Conservation (phyloP, 2,888 invertebrate species). For the Hemaris fuciformis region DNA sequence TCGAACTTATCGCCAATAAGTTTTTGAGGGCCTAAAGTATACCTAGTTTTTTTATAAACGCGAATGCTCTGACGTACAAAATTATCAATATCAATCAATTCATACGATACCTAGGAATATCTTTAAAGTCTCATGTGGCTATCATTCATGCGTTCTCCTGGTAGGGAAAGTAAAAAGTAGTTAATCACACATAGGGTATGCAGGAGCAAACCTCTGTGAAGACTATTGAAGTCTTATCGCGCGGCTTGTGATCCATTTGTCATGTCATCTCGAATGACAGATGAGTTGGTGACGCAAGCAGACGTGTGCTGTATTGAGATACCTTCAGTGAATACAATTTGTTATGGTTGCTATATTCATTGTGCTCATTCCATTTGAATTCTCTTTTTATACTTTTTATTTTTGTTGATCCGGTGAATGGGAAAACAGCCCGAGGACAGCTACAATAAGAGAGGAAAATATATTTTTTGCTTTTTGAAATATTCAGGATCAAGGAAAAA, state of each 20-base stretch:
- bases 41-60: too few species aligned
- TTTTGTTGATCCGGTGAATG: too few species aligned
- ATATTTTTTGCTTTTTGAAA: too few species aligned
- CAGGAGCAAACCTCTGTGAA: conserved; percentile 12
- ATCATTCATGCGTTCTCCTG: not conserved
- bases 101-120: too few species aligned
- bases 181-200: not conserved
- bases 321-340: not conserved
- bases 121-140: not conserved
- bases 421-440: too few species aligned
- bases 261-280: conserved; percentile 13
- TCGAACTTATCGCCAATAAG: too few species aligned
- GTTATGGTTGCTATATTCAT: not conserved
- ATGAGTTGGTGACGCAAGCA: conserved; percentile 10
- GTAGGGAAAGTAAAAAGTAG: not conserved
- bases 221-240: not conserved
- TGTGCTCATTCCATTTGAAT: not conserved
- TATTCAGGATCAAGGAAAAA: too few species aligned
- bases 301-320: conserved; percentile 2
- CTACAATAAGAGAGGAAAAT: too few species aligned
- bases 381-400: not conserved
- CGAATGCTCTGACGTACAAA: too few species aligned
- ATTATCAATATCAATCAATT: too few species aligned
- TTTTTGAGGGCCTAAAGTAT: too few species aligned
- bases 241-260: conserved; percentile 10